These are phyloP conservation scores for Spilarctia lutea DNA, from an alignment of 2,888 invertebrate genomes.

Conservation along the genomic window DNA sequence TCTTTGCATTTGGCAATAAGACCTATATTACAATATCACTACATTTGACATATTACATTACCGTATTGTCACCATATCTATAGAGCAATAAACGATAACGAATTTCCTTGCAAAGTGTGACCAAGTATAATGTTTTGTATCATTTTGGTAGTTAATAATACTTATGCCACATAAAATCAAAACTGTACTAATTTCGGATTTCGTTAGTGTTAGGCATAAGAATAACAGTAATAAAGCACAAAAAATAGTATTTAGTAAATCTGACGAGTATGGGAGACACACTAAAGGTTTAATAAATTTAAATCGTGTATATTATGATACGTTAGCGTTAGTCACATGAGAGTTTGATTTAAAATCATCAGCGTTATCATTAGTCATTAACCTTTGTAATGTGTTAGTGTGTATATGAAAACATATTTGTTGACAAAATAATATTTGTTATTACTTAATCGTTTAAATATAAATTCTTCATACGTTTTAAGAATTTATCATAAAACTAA, in stretches of 20 bases:
- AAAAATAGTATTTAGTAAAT: background rate
- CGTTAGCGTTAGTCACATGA: too few relatives aligned
- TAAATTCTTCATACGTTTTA: too few relatives aligned
- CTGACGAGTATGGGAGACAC: background rate
- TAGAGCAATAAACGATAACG: conserved; percentile 21
- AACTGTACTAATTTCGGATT: background rate
- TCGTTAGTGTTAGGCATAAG: background rate
- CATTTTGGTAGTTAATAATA: conserved; percentile 1
- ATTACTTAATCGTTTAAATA: too few relatives aligned
- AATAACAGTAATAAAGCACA: background rate
- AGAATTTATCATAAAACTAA: too few relatives aligned
- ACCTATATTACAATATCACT: conserved; percentile 15
- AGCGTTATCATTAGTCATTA: too few relatives aligned
- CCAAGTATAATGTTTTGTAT: conserved; percentile 22
- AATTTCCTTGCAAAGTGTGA: conserved; percentile 25
- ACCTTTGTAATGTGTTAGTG: too few relatives aligned
- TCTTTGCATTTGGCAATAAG: rapidly evolving
- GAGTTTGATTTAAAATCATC: too few relatives aligned
- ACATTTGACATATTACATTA: conserved; percentile 12
- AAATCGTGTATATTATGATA: too few relatives aligned
- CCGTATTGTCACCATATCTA: conserved; percentile 13
- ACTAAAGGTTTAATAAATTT: too few relatives aligned
- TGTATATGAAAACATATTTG: too few relatives aligned
- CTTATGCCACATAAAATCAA: background rate
- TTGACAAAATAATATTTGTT: too few relatives aligned